Conservation (phyloP, 2,113 vertebrate species). For the Anolis carolinensis region DNA sequence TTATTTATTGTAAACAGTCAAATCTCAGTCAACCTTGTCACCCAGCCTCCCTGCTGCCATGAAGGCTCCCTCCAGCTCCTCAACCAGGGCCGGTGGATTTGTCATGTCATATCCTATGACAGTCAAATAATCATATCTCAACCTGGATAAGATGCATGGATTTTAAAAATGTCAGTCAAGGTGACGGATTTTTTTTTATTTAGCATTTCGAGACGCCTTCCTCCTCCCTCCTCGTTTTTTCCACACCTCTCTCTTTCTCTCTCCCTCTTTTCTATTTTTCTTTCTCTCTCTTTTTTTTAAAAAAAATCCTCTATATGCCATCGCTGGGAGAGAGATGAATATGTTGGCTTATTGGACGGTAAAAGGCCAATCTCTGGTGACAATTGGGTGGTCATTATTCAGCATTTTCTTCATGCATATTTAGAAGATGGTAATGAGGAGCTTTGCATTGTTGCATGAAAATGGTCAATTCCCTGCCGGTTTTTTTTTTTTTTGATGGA, state of each 20-base stretch:
- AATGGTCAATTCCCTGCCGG: constrained; percentile 88
- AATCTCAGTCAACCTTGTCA: constrained; percentile 78
- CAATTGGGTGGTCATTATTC: constrained; percentile 88
- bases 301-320: constrained; percentile 76
- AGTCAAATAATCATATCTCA: constrained; percentile 92
- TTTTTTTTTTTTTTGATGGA: constrained; percentile 74
- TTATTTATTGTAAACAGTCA: constrained; percentile 60
- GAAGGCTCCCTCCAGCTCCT: constrained; percentile 78
- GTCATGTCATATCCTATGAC: constrained; percentile 90
- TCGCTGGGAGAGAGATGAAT: constrained; percentile 88
- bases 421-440: constrained; percentile 98
- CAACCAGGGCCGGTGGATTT: constrained; percentile 82
- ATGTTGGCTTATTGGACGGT: constrained; percentile 94
- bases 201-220: constrained; percentile 90
- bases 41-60: constrained; percentile 79
- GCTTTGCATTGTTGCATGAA: constrained; percentile 99
- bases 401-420: constrained; percentile 98
- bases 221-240: constrained; percentile 71
- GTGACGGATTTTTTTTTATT: constrained; percentile 88
- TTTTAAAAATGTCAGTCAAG: constrained; percentile 95
- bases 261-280: no score
- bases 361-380: constrained; percentile 95
- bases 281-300: neutral
- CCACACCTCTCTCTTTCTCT: constrained; percentile 68
- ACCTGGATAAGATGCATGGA: constrained; percentile 90